Evolutionary conservation across 2,888 invertebrate species (phyloP), one percentile per base, ranked within the genome.

Genomic region (Aspidapion aeneum): DNA sequence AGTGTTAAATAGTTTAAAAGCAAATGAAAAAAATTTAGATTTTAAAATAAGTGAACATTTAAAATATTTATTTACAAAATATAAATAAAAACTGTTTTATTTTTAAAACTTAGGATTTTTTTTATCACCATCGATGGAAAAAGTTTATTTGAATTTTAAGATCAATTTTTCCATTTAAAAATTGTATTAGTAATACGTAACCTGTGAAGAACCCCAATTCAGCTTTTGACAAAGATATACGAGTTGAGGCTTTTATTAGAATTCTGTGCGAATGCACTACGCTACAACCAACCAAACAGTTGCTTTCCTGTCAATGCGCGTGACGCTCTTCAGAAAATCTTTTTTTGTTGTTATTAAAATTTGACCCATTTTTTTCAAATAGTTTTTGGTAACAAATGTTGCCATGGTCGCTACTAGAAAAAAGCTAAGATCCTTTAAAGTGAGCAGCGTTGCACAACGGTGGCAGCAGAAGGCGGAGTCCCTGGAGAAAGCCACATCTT

Each of bases 1-100:
- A 18, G 62, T 72, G 20, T 61, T 71, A 54, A 65, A 66, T 63
- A 55, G 64, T 22, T 35, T 72, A 21, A 67, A 65, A 58, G 68
- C 70, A 66, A 70, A 65, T 63, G 61, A 64, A 52, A 61, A 64
- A 18, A 66, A 66, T 57, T 68, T 66, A 63, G 62, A 63, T 16
- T 69, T 69, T 66, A 58, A 66, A 57, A 65, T 67, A 55, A 58
- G 57, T 21, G 62, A 63, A n/a, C 63, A 67, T 35, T 54, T 67
- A 20, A 57, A 50, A 49, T 65, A 55, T 62, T 49, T 67, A 2
- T 66, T 63, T 63, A 56, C 35, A 2, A 54, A 64, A 51, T 66
- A 62, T 61, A 66, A 64, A 59, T 66, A 64, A 58, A 21, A n/a
- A n/a, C 12, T 50, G 9, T 48, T n/a, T n/a, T n/a, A n/a, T n/a